phyloP scores from a whole-genome alignment of 2,113 vertebrate species.

The Hemiscyllium ocellatum region DNA sequence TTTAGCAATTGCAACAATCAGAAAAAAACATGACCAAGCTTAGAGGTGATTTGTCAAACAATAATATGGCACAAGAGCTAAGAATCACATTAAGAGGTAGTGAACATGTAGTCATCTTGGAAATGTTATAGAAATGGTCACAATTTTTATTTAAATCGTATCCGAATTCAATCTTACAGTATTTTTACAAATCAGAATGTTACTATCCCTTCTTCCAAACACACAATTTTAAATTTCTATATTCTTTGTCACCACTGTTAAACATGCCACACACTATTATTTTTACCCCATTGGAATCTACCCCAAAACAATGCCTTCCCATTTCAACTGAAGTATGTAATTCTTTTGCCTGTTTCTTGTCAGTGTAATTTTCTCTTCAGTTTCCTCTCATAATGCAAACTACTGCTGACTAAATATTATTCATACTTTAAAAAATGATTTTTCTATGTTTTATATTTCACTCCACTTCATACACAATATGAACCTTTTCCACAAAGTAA shows the following conservation, averaged over 20 bases:
- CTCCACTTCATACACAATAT: not conserved
- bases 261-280: not conserved
- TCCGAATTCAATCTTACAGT: not conserved
- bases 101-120: not conserved
- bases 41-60: not conserved
- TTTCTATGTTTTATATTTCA: not conserved
- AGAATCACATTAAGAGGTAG: not conserved
- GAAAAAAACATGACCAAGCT: too few relatives aligned
- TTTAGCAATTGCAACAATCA: not conserved
- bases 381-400: not conserved
- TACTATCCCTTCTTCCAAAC: not conserved
- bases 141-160: not conserved
- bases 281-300: not conserved
- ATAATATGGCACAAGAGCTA: not conserved
- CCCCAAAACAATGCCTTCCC: not conserved
- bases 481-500: not conserved
- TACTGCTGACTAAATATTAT: not conserved
- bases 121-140: not conserved
- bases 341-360: not conserved
- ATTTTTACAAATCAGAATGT: not conserved
- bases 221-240: not conserved
- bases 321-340: not conserved
- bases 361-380: not conserved
- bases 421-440: not conserved
- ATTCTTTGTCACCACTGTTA: not conserved